phyloP scores from a whole-genome alignment of 2,113 vertebrate species.

The Dasyurus viverrinus region DNA sequence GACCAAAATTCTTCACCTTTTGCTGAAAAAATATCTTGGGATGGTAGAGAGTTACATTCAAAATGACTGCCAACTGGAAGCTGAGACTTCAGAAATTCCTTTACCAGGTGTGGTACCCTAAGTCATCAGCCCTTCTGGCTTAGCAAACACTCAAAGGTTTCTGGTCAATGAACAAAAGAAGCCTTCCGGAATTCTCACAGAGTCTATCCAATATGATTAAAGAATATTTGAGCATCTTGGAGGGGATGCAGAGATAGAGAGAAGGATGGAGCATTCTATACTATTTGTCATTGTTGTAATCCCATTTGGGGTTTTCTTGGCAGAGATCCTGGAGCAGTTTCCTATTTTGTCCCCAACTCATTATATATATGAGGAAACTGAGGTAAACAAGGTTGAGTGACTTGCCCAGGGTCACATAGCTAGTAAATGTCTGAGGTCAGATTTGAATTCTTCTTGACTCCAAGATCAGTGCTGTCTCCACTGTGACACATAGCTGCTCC shows the following conservation, averaged over 20 bases:
- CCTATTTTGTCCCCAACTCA: not conserved
- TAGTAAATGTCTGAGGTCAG: too few relatives aligned
- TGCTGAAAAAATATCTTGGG: not conserved
- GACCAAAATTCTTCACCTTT: not conserved
- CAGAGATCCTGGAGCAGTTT: too few relatives aligned
- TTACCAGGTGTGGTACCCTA: not conserved
- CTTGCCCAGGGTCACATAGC: not conserved
- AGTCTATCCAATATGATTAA: not conserved
- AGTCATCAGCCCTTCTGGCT: not conserved
- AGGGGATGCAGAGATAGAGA: not conserved
- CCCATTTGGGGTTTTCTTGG: not conserved
- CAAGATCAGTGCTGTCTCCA: too few relatives aligned
- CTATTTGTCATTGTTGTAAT: not conserved
- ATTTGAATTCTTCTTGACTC: too few relatives aligned
- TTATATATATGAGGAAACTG: not conserved
- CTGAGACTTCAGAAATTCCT: not conserved
- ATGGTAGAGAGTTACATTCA: not conserved
- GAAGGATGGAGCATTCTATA: not conserved
- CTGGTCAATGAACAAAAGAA: not conserved
- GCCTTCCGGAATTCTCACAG: not conserved
- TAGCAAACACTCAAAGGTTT: not conserved
- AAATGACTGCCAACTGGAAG: not conserved
- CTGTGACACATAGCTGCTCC: too few relatives aligned
- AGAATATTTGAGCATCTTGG: not conserved
- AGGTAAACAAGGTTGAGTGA: not conserved